Base-by-base conservation (phyloP, 2,888 invertebrate species). In the Clitarchus hookeri region DNA sequence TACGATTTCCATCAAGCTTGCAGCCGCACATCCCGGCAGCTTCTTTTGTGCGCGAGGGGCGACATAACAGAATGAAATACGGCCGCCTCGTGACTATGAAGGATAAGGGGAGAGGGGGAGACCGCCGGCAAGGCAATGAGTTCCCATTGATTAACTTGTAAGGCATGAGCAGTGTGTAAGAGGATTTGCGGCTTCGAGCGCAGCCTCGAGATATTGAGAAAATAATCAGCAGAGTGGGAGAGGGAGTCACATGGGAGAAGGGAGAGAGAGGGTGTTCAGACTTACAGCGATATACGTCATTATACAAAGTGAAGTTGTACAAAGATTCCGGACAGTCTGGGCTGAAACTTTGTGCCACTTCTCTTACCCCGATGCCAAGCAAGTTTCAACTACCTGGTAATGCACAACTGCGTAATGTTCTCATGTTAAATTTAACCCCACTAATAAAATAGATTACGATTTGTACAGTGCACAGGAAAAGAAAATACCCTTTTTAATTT, bases 221-320 rank as follows among this genome's bases (percentile, higher is more conserved):
- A 82, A 82, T 82, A 82, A 82, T 82, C 82, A 82, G 44, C 65
- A 19, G 65, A 65, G 65, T 65, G 8, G n/a, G 19, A 19, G 65
- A 6, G 8, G 27, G 44, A 19, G 82, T 25, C 16, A 3, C 16
- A 0, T 4, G 36, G 27, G 19, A 23, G 82, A 26, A n/a, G 82
- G 36, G 82, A n/a, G 82, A 82, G 6, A 36, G 27, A 19, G 44
- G 19, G 82, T 44, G 82, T 23, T 27, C 82, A 36, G 82, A 26
- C 82, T 82, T 82, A 82, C 27, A 13, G 36, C 27, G 44, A 82
- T 82, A 82, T 36, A 82, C 82, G 82, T 82, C 36, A 82, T 82
- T 82, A 82, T 82, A 82, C 82, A 82, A 44, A 82, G 82, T 82
- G 82, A 82, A 82, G 82, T 44, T 82, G 44, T 82, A 82, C 27